phyloP scores from a whole-genome alignment of 1,140 invertebrate genomes.

The Cotesia vestalis region DNA sequence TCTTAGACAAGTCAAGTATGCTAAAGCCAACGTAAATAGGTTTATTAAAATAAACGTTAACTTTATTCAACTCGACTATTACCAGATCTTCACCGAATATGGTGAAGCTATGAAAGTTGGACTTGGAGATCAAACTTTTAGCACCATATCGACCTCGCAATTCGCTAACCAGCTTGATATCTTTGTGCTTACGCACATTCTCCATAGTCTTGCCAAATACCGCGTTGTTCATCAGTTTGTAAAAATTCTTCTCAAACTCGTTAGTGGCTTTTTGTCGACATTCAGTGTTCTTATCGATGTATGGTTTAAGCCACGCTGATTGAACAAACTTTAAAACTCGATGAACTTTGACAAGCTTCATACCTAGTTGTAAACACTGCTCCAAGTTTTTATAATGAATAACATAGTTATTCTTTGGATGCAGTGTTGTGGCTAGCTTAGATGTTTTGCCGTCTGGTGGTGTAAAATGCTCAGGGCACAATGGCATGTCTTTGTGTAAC shows the following conservation, averaged over 20 bases:
- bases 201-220: background rate
- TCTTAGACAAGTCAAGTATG: too few species aligned
- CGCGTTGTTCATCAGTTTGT: too few species aligned
- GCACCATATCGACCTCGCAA: constrained; percentile 34
- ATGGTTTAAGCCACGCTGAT: constrained; percentile 41
- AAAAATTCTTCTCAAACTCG: too few species aligned
- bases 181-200: constrained; percentile 42
- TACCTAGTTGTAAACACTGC: constrained; percentile 53
- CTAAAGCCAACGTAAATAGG: too few species aligned
- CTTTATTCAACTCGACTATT: background rate
- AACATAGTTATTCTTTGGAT: constrained; percentile 61
- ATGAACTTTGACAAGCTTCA: constrained; percentile 41
- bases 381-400: constrained; percentile 32
- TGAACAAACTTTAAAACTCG: constrained; percentile 39
- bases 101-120: constrained; percentile 45
- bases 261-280: too few species aligned
- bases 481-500: constrained; percentile 64
- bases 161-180: constrained; percentile 41
- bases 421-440: constrained; percentile 56
- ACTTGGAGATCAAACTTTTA: constrained; percentile 42
- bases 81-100: constrained; percentile 37
- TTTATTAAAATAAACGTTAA: background rate
- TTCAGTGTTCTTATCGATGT: too few species aligned
- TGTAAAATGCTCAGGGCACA: constrained; percentile 56
- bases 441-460: constrained; percentile 40